These are phyloP conservation scores for Cromileptes altivelis DNA, from an alignment of 2,113 vertebrate species.

Conservation along the genomic window DNA sequence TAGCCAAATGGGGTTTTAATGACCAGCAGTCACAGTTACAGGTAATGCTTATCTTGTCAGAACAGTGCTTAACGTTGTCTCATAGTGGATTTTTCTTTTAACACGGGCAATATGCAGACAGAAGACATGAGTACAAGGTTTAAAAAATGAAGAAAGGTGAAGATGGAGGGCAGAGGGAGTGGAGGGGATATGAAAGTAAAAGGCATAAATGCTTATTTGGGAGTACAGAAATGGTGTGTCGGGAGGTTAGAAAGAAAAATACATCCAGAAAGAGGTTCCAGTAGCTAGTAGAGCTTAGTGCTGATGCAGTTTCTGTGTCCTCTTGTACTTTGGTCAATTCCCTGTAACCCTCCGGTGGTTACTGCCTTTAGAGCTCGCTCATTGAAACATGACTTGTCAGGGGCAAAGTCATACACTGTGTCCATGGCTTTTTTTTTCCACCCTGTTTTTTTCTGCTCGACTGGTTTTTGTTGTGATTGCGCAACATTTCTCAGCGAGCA, in stretches of 20 bases:
- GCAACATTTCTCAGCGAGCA: constrained; percentile 66
- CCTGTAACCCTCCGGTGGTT: constrained; percentile 16
- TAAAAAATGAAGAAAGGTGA: background rate
- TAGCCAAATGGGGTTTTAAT: background rate
- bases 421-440: background rate
- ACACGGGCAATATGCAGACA: background rate
- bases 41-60: background rate
- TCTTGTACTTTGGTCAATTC: constrained; percentile 13
- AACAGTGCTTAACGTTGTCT: background rate
- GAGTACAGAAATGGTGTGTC: background rate
- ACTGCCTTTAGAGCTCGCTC: constrained; percentile 36
- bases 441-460: constrained; percentile 42
- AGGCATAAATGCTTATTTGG: constrained; percentile 6
- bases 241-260: background rate
- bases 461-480: constrained; percentile 54
- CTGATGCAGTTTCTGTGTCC: constrained; percentile 38
- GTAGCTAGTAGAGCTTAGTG: constrained; percentile 9
- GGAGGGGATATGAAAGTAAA: background rate
- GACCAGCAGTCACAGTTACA: background rate
- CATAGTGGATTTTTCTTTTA: background rate
- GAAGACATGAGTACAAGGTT: background rate
- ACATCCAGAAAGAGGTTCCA: background rate
- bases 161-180: background rate
- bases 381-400: constrained; percentile 57
- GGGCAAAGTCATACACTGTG: constrained; percentile 30